Base-by-base conservation (phyloP, 2,797 vertebrate species). In the Gymnoscopelus microlampas region DNA sequence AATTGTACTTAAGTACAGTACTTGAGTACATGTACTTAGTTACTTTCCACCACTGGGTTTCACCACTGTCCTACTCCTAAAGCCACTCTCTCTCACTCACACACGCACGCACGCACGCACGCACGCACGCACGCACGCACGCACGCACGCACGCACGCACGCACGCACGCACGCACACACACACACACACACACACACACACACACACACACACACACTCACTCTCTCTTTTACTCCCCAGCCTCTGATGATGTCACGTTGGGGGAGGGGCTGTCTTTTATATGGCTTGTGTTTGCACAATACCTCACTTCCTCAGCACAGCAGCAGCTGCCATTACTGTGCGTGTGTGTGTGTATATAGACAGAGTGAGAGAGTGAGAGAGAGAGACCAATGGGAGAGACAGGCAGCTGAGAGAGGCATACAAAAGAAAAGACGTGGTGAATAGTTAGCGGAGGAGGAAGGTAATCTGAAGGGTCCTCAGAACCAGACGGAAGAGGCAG, bases 291-390 rank as follows among this genome's bases (percentile, higher is more conserved):
- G 78, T 91, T 91, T 82, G 89, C 85, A 78, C 79, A 86, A 84
- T 78, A 87, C 88, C 89, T 94, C 94, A 93, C 93, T 94, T 94
- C 93, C 94, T 88, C 71, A 53, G 79, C 76, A 70, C 93, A 94
- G 88, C 71, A 51, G 79, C 76, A 70, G 91, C 93, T 92, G 91
- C 92, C 92, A 91, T 93, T 89, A 79, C 80, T 85, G 76, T 81
- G 77, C 69, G 19, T 8, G 84, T 62, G 51, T 54, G 7, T 44
- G 39, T 44, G 39, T 44, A 54, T 61, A 66, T 53, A 57, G 47
- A 19, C 32, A 19, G 53, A 44, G 53, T 7, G 84, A 63, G 53
- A 68, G 81, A 73, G 73, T 51, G 7, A n/a, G 44, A 29, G 62
- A 48, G 65, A 60, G 61, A 14, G 48, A 14, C 9, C 26, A 51